Base-by-base conservation (phyloP, 1,140 invertebrate genomes). In the Drosophila subobscura region DNA sequence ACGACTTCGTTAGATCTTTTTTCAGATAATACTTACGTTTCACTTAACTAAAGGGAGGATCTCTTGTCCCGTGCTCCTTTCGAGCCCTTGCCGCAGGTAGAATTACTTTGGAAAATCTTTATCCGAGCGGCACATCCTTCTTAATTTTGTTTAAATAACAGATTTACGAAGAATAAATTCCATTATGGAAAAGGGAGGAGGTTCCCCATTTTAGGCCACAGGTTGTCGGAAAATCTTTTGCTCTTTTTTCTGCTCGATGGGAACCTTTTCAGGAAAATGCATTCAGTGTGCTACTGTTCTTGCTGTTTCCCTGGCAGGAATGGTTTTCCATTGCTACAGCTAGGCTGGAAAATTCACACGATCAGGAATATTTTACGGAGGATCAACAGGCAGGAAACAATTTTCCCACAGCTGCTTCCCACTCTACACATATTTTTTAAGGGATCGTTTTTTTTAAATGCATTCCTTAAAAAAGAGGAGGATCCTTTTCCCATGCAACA, bases 331-430 rank as follows among this genome's bases (percentile, higher is more conserved):
- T 56, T 52, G 57, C 29, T 27, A n/a, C 7, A 5, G 20, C 16
- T 49, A 44, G 16, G 20, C 7, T 41, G 22, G 7, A 14, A 57
- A 45, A 64, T 73, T 73, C 71, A 42, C 71, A 73, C 56, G 70
- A 72, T 61, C 7, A 29, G 14, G 7, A 16, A 6, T 6, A 29
- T 33, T 58, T 45, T 20, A 10, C 5, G 5, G 14, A 7, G 5
- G 23, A 49, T 63, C 55, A 49, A 47, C 44, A 58, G 27, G 44
- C 16, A 40, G 14, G 4, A 8, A 8, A 54, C 22, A n/a, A 56
- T 10, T 58, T 74, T 74, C 72, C 49, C 72, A 74, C 71, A 37
- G 6, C 57, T 51, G 46, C 57, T 8, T 7, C 25, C 12, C 44
- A 22, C 14, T 6, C 14, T 12, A 4, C 10, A 12, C 16, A 12